Evolutionary conservation across 2,888 invertebrate genomes (phyloP).

Genomic region (Aphodius granarius): DNA sequence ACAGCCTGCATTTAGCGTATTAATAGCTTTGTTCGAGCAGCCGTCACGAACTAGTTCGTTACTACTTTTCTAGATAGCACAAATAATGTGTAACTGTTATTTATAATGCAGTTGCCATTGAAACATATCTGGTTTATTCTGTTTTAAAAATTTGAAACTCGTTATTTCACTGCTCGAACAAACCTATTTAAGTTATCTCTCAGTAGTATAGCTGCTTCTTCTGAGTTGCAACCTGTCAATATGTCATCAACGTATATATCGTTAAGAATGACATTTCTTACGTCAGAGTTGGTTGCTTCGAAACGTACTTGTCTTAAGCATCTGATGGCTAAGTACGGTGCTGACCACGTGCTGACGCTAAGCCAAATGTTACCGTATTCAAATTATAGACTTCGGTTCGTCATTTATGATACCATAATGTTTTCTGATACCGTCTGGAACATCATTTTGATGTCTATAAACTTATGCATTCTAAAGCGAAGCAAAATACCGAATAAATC

Average conservation of each 20-base stretch:
- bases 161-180: no score
- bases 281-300: slow-evolving; percentile 15
- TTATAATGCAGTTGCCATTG: no score
- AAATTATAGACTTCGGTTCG: slow-evolving; percentile 24
- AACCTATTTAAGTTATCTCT: background rate
- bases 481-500: slow-evolving; percentile 31
- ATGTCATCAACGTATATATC: slow-evolving; percentile 2
- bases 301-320: slow-evolving; percentile 31
- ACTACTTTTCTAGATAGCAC: no score
- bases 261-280: background rate
- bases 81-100: no score
- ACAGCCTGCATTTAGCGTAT: background rate
- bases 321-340: slow-evolving; percentile 31
- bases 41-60: no score
- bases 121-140: no score
- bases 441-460: slow-evolving; percentile 1
- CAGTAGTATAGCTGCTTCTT: background rate
- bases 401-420: slow-evolving; percentile 29
- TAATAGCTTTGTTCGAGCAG: no score
- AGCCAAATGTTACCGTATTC: slow-evolving; percentile 34
- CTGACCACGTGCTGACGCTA: slow-evolving; percentile 16
- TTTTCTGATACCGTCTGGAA: slow-evolving; percentile 27
- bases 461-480: slow-evolving; percentile 28
- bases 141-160: no score
- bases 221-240: background rate